Conservation (phyloP, 2,888 invertebrate genomes). For the Drosophila meridiana region DNA sequence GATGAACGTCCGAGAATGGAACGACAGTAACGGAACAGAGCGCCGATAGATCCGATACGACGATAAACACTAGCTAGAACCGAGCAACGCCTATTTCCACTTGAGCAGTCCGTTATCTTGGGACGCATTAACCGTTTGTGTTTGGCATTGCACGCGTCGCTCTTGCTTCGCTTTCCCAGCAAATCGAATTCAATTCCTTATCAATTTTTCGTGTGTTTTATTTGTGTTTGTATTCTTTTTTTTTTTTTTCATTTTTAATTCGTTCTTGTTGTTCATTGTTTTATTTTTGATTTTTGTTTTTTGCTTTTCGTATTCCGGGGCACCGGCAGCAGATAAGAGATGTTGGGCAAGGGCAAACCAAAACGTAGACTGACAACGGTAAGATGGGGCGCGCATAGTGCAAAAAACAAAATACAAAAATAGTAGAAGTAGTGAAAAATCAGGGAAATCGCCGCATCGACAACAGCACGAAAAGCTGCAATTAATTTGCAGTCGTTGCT, state of each 20-base stretch:
- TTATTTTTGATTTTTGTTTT: not conserved
- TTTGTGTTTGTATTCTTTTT: not conserved
- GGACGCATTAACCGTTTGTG: constrained; percentile 50
- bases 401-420: not conserved
- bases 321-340: constrained; percentile 57
- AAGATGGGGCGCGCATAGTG: constrained; percentile 20
- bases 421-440: constrained; percentile 7
- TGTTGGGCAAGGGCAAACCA: constrained; percentile 62
- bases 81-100: constrained; percentile 39
- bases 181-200: constrained; percentile 64
- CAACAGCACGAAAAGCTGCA: constrained; percentile 63
- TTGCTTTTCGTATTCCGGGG: constrained; percentile 15
- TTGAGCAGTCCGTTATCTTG: constrained; percentile 45
- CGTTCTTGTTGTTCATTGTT: constrained; percentile 7
- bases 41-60: constrained; percentile 18
- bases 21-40: constrained; percentile 6
- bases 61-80: constrained; percentile 43
- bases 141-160: constrained; percentile 57
- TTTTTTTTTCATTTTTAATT: constrained; percentile 1
- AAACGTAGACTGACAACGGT: constrained; percentile 64
- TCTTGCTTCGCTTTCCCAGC: constrained; percentile 41
- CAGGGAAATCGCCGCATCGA: constrained; percentile 28
- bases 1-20: not conserved
- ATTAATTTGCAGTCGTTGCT: constrained; percentile 63
- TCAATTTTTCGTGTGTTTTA: constrained; percentile 33